Base-by-base conservation (phyloP, 2,797 vertebrate species). In the Sciurus carolinensis region DNA sequence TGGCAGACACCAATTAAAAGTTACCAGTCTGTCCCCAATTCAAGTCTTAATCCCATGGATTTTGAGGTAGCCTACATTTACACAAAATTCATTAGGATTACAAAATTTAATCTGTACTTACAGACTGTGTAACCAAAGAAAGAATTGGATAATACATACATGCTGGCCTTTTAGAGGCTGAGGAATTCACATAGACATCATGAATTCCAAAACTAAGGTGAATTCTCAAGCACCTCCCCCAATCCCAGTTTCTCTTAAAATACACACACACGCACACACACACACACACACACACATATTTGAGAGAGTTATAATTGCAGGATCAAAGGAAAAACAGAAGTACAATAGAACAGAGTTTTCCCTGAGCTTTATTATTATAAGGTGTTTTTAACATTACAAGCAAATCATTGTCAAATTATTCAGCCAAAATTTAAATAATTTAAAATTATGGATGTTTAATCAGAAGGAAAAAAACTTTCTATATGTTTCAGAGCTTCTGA, bases 41-140 rank as follows among this genome's bases (percentile, higher is more conserved):
- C 39, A 86, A 54, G 5, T 59, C 33, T 69, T 79, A 52, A 12
- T 0, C 5, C 7, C 12, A 79, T 64, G 4, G 26, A n/a, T 59
- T 28, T 36, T 86, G 69, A 86, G 18, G n/a, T 52, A 83, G 85
- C 85, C 72, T 44, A 82, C 85, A 57, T 81, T 91, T 69, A 30
- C 59, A 81, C 20, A 82, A 36, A 96, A 80, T 30, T 90, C 9
- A 39, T 89, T 59, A 77, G n/a, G 6, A 52, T 84, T 67, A n/a
- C 0, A 20, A 39, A 57, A 47, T 64, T 79, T 85, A 77, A 87
- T 67, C 73, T 88, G 7, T 36, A 79, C 30, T 82, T 44, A 91
- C 2, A 73, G 20, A 42, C 22, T 52, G 30, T 17, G 10, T 36
- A 54, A 15, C 36, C 11, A 77, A 50, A 82, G 66, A 81, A 76